These are phyloP conservation scores for Ginglymostoma cirratum DNA, from an alignment of 2,113 vertebrate genomes.

Conservation along the genomic window DNA sequence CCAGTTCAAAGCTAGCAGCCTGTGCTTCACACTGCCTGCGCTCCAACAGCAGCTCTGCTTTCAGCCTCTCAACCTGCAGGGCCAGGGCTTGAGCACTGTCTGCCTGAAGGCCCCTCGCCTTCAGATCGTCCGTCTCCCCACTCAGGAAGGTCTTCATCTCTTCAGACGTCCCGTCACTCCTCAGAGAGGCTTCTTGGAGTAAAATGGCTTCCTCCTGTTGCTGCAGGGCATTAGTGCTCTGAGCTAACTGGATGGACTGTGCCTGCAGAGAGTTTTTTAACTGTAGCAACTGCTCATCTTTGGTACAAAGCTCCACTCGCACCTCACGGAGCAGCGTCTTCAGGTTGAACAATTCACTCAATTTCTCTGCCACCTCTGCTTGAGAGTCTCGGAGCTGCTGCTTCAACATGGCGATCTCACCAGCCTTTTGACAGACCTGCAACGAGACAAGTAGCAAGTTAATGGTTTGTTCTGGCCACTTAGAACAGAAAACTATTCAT, in stretches of 20 bases:
- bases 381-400: slow-evolving; percentile 90
- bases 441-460: slow-evolving; percentile 17
- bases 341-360: slow-evolving; percentile 86
- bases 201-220: slow-evolving; percentile 38
- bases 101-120: slow-evolving; percentile 54
- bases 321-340: slow-evolving; percentile 84
- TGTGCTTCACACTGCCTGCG: slow-evolving; percentile 83
- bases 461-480: not conserved
- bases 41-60: slow-evolving; percentile 83
- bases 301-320: slow-evolving; percentile 64
- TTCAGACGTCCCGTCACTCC: not conserved
- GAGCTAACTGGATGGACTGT: slow-evolving; percentile 25
- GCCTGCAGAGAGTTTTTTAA: slow-evolving; percentile 66
- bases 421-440: slow-evolving; percentile 92
- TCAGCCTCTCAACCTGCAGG: slow-evolving; percentile 69
- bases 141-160: slow-evolving; percentile 27
- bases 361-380: slow-evolving; percentile 84
- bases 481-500: not conserved
- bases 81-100: slow-evolving; percentile 53
- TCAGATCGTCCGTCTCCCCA: slow-evolving; percentile 64
- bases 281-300: slow-evolving; percentile 69
- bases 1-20: slow-evolving; percentile 77
- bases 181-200: not conserved
- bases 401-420: slow-evolving; percentile 89
- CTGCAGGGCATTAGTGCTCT: slow-evolving; percentile 49